Conservation (phyloP, 2,888 invertebrate species). For the Torymus texanus region DNA sequence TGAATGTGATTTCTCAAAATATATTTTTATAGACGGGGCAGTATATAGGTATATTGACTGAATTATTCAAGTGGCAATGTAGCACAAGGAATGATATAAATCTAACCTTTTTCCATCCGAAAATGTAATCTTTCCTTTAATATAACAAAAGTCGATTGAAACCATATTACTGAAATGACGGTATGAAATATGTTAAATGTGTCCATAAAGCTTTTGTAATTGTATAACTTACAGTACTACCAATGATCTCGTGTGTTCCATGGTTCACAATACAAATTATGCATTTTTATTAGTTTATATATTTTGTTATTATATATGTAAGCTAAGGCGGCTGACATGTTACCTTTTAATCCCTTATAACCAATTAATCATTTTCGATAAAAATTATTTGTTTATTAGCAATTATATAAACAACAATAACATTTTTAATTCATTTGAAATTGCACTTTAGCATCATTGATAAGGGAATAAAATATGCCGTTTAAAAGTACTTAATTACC, state of each 20-base stretch:
- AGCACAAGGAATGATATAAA: background rate
- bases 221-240: constrained; percentile 27
- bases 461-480: too few species aligned
- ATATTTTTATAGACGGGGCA: background rate
- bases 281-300: constrained; percentile 15
- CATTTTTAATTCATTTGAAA: too few species aligned
- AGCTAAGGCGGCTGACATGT: constrained; percentile 6
- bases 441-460: too few species aligned
- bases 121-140: constrained; percentile 14
- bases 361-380: background rate
- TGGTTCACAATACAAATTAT: constrained; percentile 38
- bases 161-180: constrained; percentile 19
- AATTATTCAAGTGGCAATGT: constrained; percentile 2
- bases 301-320: background rate
- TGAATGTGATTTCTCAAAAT: too few species aligned
- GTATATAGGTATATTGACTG: constrained; percentile 1
- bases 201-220: background rate
- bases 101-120: background rate
- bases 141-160: background rate
- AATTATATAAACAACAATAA: too few species aligned
- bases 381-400: too few species aligned
- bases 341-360: constrained; percentile 16
- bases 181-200: constrained; percentile 12
- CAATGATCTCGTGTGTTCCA: constrained; percentile 5
- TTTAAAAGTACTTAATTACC: too few species aligned